These are phyloP conservation scores for Papilio polytes DNA, from an alignment of 1,140 invertebrate species.

Conservation along the genomic window DNA sequence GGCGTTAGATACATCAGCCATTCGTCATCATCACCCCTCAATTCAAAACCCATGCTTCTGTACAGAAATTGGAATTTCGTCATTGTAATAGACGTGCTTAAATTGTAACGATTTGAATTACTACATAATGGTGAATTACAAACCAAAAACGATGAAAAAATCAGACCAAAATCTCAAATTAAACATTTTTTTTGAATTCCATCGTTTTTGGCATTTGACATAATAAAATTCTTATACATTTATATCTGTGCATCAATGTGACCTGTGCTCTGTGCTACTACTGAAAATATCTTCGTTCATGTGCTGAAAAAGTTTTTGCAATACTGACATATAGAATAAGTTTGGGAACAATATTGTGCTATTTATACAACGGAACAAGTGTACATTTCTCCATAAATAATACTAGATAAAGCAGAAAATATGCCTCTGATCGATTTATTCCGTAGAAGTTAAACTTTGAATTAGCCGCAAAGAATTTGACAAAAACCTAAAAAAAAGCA, in stretches of 20 bases:
- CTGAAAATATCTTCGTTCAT: conserved; percentile 56
- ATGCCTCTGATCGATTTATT: not conserved
- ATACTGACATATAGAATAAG: conserved; percentile 54
- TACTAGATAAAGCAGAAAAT: conserved; percentile 36
- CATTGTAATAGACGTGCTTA: conserved; percentile 59
- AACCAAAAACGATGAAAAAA: conserved; percentile 60
- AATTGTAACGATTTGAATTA: conserved; percentile 52
- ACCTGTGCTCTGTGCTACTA: conserved; percentile 68
- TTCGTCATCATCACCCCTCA: conserved; percentile 64
- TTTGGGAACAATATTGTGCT: conserved; percentile 64
- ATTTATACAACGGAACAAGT: conserved; percentile 44
- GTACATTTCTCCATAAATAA: conserved; percentile 22
- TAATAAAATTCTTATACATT: conserved; percentile 54
- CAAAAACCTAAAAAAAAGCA: not conserved
- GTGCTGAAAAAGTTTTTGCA: conserved; percentile 63
- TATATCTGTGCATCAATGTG: conserved; percentile 62
- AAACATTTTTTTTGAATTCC: conserved; percentile 43
- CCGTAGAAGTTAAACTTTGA: not conserved
- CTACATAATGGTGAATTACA: conserved; percentile 25
- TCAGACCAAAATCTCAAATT: not conserved
- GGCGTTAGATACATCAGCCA: conserved; percentile 75
- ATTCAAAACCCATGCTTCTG: conserved; percentile 73
- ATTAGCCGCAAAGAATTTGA: not conserved
- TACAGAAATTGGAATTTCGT: conserved; percentile 77
- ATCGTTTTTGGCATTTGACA: conserved; percentile 58